Conservation (phyloP, 2,888 invertebrate species). For the Auanema freiburgensis region DNA sequence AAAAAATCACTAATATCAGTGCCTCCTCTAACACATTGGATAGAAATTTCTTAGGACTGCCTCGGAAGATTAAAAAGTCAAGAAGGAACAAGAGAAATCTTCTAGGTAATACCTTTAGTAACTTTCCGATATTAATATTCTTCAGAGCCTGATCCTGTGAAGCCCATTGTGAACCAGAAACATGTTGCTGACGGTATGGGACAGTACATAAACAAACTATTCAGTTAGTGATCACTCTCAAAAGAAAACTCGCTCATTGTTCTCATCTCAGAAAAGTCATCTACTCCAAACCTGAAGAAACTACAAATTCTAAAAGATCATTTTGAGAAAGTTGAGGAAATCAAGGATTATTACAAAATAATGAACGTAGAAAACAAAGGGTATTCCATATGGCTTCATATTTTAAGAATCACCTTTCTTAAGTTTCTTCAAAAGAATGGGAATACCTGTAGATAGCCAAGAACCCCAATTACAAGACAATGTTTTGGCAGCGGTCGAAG, state of each 20-base stretch:
- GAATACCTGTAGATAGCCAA: slow-evolving; percentile 30
- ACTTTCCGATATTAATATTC: not conserved
- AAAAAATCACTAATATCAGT: not conserved
- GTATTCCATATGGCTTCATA: slow-evolving; percentile 18
- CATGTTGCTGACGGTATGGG: no score
- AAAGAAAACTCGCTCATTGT: no score
- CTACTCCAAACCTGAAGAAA: slow-evolving; percentile 20
- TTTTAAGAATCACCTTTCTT: no score
- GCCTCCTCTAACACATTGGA: not conserved
- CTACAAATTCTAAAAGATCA: slow-evolving; percentile 24
- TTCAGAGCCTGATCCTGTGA: no score
- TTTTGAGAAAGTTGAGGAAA: slow-evolving; percentile 37
- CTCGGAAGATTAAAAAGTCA: slow-evolving; percentile 3
- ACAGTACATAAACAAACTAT: no score
- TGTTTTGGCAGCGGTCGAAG: slow-evolving; percentile 22
- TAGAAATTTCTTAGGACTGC: slow-evolving; percentile 16
- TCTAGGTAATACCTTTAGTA: not conserved
- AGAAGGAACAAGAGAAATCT: slow-evolving; percentile 14
- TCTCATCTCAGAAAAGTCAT: not conserved
- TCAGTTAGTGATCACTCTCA: no score
- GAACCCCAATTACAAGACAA: slow-evolving; percentile 29
- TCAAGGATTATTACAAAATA: slow-evolving; percentile 49
- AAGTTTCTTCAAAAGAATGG: slow-evolving; percentile 34
- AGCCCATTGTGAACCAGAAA: no score
- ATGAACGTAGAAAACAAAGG: slow-evolving; percentile 49